Conservation (phyloP, 2,888 invertebrate species). For the Caenorhabditis sp. region DNA sequence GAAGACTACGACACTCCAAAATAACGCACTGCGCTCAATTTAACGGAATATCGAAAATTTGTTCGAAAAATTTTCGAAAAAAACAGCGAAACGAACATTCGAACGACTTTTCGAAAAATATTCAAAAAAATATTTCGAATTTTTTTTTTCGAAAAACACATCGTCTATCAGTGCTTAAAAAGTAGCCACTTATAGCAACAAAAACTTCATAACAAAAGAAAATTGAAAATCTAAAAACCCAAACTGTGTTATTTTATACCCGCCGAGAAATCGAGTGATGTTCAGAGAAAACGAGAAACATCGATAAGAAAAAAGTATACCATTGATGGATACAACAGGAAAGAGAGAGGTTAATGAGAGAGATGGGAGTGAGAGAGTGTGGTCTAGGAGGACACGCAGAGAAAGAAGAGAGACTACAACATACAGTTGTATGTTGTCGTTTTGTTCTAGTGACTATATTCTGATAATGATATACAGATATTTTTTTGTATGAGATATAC, state of each 20-base stretch:
- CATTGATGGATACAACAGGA: not conserved
- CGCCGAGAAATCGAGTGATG: not conserved
- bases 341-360: conserved; percentile 14
- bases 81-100: no score
- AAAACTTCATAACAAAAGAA: not conserved
- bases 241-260: not conserved
- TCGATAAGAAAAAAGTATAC: conserved; percentile 28
- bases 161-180: no score
- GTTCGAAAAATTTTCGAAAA: no score
- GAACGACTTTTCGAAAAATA: no score
- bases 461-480: not conserved
- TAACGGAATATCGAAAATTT: no score
- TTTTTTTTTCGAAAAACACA: no score
- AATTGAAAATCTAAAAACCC: not conserved
- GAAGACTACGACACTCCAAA: no score
- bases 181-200: no score
- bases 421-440: conserved; percentile 31
- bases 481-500: not conserved
- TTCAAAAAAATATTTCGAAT: no score
- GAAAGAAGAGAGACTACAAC: conserved; percentile 34
- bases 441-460: not conserved
- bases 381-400: conserved; percentile 5
- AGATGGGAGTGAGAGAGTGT: not conserved
- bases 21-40: no score
- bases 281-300: conserved; percentile 7